Base-by-base conservation (phyloP, 2,113 vertebrate genomes). In the Pyrgilauda ruficollis region DNA sequence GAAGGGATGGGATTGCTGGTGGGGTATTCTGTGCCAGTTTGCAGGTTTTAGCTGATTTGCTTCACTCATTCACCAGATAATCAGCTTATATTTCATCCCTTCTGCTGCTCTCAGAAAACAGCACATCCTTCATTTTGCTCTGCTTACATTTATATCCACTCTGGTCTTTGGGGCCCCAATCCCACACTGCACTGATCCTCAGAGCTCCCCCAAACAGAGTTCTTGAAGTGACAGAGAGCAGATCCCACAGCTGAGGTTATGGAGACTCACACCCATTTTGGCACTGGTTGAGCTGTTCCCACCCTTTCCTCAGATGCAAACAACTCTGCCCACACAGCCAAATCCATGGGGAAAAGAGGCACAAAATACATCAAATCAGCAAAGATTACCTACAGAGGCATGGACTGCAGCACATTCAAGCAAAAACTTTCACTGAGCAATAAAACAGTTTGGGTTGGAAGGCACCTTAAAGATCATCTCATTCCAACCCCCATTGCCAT, bases 21-120 rank as follows among this genome's bases (percentile, higher is more conserved):
- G 55, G 16, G 64, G 15, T 43, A 2, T 23, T 84, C 63, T 33
- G 84, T 49, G 79, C 75, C 86, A 89, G 43, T 64, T 47, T 53
- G 33, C 68, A 92, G 90, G 55, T 94, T 93, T 81, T 50, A 92
- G 88, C 56, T 27, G 47, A 92, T 89, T 90, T 84, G 68, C 52
- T 94, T 81, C 76, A 74, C 87, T 88, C 16, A 10, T 81, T 94
- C 87, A 80, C 73, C 11, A 0, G 62, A 87, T 89, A 92, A 90
- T 81, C 85, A 72, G 90, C 85, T 97, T 93, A 72, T 39, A 75
- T 84, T 67, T 88, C 37, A 78, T 84, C 91, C 76, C 84, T 95
- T 75, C 66, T 3, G 4, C 79, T 94, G 37, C 33, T 81, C 47
- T 90, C 56, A 11, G 68, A 77, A 58, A 11, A 21, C 1, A 87